Base-by-base conservation (phyloP, 2,113 vertebrate genomes). In the Puffinus mauretanicus region DNA sequence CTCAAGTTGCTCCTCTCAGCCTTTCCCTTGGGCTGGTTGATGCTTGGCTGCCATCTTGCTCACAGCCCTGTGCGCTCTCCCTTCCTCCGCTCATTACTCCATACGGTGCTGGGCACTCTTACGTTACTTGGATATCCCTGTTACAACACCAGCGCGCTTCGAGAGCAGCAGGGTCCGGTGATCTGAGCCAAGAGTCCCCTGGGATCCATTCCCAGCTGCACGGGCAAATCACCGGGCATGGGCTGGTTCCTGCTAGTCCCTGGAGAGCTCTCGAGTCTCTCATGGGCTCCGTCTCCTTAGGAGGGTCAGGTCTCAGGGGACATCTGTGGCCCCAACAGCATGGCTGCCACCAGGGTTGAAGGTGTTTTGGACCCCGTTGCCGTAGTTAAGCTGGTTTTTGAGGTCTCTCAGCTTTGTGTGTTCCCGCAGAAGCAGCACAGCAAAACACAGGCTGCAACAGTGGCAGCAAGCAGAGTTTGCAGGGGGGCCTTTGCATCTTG, bases 401-500 rank as follows among this genome's bases (percentile, higher is more conserved):
- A 44, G 32, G 17, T 61, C 27, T 49, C 47, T 62, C 72, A 80
- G 57, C 67, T 71, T 65, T 65, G 26, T 44, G 4, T 44, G 34
- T 65, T 70, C 55, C 79, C 1, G 1, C n/a, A 52, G 81, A 69
- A 69, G 65, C 70, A n/a, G 36, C 0, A 0, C 25, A 52, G 52
- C 34, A 76, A 61, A 60, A 15, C 25, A 6, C 4, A 15, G 51
- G 7, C 21, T 82, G 57, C 27, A 40, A 20, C 52, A 42, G 60
- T 17, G 42, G 15, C 44, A 61, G 44, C 9, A 15, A n/a, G 60
- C 14, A 44, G 34, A 36, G 60, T 54, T 52, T 88, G 55, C 20
- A 1, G 0, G 0, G 36, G 20, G n/a, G 25, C 19, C 18, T 34
- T 46, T 0, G 0, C 1, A 1, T 76, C 58, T 32, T 84, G 5